These are phyloP conservation scores for Ruditapes philippinarum DNA, from an alignment of 1,140 invertebrate genomes.

Conservation along the genomic window DNA sequence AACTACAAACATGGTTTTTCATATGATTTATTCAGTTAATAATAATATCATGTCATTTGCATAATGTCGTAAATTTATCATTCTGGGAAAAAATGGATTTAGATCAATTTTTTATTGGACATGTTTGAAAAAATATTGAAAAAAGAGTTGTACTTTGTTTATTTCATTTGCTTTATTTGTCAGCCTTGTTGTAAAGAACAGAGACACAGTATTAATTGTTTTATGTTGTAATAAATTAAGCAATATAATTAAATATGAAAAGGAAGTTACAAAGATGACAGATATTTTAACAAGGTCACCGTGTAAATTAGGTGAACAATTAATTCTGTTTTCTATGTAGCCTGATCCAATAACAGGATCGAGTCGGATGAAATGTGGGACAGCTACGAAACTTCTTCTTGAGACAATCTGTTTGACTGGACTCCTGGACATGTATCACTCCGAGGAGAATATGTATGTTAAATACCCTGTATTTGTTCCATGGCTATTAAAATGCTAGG, in stretches of 20 bases:
- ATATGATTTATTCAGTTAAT: background rate
- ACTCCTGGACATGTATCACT: background rate
- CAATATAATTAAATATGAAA: background rate
- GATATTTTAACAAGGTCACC: no score
- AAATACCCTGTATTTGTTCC: no score
- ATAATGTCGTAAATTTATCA: background rate
- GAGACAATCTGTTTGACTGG: constrained; percentile 78
- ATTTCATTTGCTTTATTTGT: background rate
- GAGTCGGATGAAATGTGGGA: constrained; percentile 85
- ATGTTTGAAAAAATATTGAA: no score
- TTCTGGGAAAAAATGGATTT: no score
- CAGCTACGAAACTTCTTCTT: constrained; percentile 84
- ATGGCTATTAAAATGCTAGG: no score
- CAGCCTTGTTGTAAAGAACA: background rate
- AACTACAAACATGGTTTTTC: no score
- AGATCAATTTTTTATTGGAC: no score
- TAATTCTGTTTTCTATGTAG: constrained; percentile 54
- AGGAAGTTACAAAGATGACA: background rate
- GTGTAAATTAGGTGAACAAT: no score
- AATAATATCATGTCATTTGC: background rate
- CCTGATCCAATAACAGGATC: constrained; percentile 86
- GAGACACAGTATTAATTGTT: background rate
- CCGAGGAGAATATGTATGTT: constrained; percentile 38
- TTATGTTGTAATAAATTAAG: background rate
- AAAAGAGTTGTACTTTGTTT: background rate